Evolutionary conservation across 2,888 invertebrate species (phyloP).

Genomic region (Nycteola revayana): DNA sequence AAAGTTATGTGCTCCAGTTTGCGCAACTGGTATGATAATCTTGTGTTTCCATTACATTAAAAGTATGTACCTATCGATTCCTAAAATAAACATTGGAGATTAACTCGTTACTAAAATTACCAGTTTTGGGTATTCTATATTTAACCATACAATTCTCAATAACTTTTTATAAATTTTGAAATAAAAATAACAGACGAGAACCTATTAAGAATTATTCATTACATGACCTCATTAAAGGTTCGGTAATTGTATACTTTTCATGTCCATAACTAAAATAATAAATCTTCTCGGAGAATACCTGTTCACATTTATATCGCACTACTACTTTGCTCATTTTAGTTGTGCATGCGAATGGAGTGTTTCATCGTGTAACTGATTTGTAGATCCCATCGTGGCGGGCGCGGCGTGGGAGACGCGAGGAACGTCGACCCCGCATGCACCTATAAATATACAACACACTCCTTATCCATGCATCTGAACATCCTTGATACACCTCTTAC

Average conservation of each 20-base stretch:
- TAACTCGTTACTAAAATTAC: too few relatives aligned
- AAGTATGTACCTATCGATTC: too few relatives aligned
- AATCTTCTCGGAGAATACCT: too few relatives aligned
- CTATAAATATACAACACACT: conserved; percentile 71
- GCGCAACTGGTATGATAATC: conserved; percentile 22
- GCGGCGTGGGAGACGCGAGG: conserved; percentile 73
- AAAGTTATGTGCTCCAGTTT: conserved; percentile 24
- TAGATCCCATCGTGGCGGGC: conserved; percentile 51
- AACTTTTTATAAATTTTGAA: conserved; percentile 25
- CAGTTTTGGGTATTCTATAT: too few relatives aligned
- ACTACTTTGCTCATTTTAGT: conserved; percentile 12
- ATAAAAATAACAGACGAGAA: conserved; percentile 20
- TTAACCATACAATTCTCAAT: background rate
- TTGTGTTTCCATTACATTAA: too few relatives aligned
- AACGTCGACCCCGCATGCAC: conserved; percentile 73
- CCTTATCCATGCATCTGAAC: conserved; percentile 59
- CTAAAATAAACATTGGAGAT: too few relatives aligned
- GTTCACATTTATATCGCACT: too few relatives aligned
- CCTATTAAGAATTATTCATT: conserved; percentile 14
- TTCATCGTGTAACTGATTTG: conserved; percentile 41
- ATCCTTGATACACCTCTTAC: conserved; percentile 44
- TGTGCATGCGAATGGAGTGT: conserved; percentile 35
- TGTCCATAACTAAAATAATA: too few relatives aligned
- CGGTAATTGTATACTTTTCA: too few relatives aligned
- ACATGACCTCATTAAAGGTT: conserved; percentile 4